Evolutionary conservation across 35 echinoderm and acorn worm species (phyloP), one percentile per base, ranked within the genome.

Genomic region (Lytechinus pictus): DNA sequence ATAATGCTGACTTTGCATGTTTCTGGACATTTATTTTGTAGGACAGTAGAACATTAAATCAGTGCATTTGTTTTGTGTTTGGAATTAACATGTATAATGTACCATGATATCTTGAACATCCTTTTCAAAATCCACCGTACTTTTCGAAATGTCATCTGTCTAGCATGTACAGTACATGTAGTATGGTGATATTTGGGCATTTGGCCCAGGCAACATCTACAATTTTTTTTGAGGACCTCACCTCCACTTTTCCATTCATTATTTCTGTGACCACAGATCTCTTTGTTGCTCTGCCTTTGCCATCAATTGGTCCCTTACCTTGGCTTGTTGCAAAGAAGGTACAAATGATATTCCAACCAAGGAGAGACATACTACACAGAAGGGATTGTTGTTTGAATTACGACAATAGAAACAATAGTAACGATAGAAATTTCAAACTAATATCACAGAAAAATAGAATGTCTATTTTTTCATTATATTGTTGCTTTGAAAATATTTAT

Each of bases 261-360:
- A 95, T 61, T 29, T 95, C 24, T 24, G 3, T 95, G 56, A 61
- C 66, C 86, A 96, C 96, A 91, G 33, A 24, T 61, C 87, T 24
- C 94, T 95, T 96, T 71, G 55, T 57, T 10, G 91, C 14, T 6
- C 97, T 86, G 9, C 92, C 97, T 92, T 96, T 95, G 4, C 97
- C 95, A 96, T 96, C 97, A 19, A 96, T 86, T 87, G 95, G 94
- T 44, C 97, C 94, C 94, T 97, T 97, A 13, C 95, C 97, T 96
- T 97, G 97, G n/a, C n/a, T n/a, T n/a, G n/a, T n/a, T n/a, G n/a
- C n/a, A n/a, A n/a, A n/a, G n/a, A n/a, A n/a, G n/a, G 57, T 95
- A 95, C 97, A 96, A 28, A 55, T 53, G 56, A 97, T 89, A 93
- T 91, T 5, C 87, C 29, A 16, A 91, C 91, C 8, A 93, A 27